Evolutionary conservation across 2,113 vertebrate species (phyloP).

Genomic region (Tragulus kanchil): DNA sequence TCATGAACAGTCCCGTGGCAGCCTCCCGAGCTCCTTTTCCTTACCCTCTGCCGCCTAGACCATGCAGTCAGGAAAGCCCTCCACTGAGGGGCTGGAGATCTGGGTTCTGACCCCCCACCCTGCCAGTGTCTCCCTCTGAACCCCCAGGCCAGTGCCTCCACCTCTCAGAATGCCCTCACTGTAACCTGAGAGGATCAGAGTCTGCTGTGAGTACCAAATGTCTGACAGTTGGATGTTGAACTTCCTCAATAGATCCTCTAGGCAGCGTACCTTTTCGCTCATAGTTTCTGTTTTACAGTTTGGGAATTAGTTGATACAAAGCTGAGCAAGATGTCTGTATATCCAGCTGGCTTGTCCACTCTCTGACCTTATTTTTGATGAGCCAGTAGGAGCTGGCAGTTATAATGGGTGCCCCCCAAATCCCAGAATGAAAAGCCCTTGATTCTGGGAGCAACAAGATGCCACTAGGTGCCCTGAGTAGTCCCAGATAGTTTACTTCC

Average conservation of each 20-base stretch:
- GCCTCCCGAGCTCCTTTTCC: neutral
- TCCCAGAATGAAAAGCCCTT: conserved; percentile 44
- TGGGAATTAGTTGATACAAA: conserved; percentile 23
- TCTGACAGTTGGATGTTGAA: conserved; percentile 21
- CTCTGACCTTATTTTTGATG: conserved; percentile 53
- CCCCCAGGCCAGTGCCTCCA: neutral
- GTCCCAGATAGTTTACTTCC: conserved; percentile 28
- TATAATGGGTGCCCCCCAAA: conserved; percentile 10
- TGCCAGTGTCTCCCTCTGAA: neutral
- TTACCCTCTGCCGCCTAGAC: neutral
- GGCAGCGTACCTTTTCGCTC: conserved; percentile 16
- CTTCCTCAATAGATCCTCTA: neutral
- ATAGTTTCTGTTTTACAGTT: conserved; percentile 45
- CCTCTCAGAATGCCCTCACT: neutral
- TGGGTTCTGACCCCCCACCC: neutral
- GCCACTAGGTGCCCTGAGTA: neutral
- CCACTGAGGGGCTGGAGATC: neutral
- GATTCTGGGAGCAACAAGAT: neutral
- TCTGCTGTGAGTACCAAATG: conserved; percentile 42
- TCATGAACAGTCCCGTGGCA: neutral
- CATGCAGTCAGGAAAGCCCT: neutral
- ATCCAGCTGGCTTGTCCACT: neutral
- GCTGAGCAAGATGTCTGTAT: neutral
- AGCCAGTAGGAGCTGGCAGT: neutral
- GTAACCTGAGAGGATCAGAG: neutral